Evolutionary conservation across 2,797 vertebrate species (phyloP).

Genomic region (Halcyon smyrnensis): DNA sequence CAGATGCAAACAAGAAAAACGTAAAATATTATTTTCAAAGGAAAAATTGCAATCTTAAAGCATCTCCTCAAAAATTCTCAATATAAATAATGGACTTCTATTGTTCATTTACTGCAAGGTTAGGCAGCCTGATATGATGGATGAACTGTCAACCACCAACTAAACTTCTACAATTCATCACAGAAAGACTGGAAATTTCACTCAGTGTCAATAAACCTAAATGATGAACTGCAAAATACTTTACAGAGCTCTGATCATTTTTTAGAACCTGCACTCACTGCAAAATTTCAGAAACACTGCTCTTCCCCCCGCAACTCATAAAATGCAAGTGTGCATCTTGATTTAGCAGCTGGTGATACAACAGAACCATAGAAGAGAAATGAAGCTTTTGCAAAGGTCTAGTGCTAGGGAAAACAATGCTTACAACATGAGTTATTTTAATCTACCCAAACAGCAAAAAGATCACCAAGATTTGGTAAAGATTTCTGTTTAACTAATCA

Average conservation of each 20-base stretch:
- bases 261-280: background rate
- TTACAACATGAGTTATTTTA: background rate
- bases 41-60: constrained; percentile 23
- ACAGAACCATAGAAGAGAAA: background rate
- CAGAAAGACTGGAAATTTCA: constrained; percentile 71
- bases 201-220: constrained; percentile 67
- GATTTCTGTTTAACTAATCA: background rate
- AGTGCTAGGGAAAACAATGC: background rate
- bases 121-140: constrained; percentile 89
- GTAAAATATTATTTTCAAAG: background rate
- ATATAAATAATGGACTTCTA: constrained; percentile 84
- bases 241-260: constrained; percentile 41
- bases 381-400: background rate
- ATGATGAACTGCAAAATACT: constrained; percentile 69
- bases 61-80: constrained; percentile 41
- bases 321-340: background rate
- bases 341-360: background rate
- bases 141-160: constrained; percentile 88
- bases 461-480: background rate
- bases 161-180: constrained; percentile 88
- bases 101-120: constrained; percentile 94
- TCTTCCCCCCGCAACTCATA: background rate
- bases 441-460: background rate
- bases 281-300: constrained; percentile 14
- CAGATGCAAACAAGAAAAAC: background rate